Percentiles rank a stretch among this genome's conserved stretches.
Conservation (phyloP, 2,888 invertebrate species). For the Lepidocyrtinus sp. region DNA sequence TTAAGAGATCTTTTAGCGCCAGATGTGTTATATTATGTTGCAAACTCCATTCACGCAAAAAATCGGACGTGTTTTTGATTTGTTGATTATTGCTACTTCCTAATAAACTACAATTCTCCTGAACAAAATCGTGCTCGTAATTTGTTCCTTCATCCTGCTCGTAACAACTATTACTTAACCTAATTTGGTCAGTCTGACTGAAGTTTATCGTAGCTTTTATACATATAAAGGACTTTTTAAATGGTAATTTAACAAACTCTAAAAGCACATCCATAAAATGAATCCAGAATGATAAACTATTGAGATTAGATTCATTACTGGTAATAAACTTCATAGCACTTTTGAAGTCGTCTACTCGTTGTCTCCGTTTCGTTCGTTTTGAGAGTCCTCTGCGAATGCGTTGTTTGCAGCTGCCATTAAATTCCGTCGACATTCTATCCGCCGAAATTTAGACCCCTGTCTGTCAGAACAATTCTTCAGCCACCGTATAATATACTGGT, state of each 20-base stretch:
- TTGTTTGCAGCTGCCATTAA: background rate
- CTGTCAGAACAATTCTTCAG: background rate
- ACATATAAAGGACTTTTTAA: constrained; percentile 31
- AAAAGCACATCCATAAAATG: background rate
- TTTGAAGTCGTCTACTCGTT: background rate
- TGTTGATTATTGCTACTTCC: background rate
- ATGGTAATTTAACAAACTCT: constrained; percentile 33
- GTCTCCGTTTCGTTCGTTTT: background rate
- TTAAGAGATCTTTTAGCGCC: background rate
- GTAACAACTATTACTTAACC: background rate
- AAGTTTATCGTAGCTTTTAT: constrained; percentile 21
- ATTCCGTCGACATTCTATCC: background rate
- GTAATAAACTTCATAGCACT: too few species aligned
- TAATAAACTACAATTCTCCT: background rate
- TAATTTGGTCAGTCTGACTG: background rate
- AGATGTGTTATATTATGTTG: background rate
- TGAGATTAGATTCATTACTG: too few species aligned
- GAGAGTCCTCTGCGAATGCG: background rate
- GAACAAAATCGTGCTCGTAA: background rate
- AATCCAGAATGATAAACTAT: too few species aligned
- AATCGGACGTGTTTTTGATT: background rate
- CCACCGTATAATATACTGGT: background rate
- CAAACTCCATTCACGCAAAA: background rate
- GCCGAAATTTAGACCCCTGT: background rate
- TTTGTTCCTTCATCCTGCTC: background rate